A percentile compares a stretch with the other conserved stretches of the same genome.
Conservation (phyloP, 2,797 vertebrate genomes). For the Chloroceryle amazona region DNA sequence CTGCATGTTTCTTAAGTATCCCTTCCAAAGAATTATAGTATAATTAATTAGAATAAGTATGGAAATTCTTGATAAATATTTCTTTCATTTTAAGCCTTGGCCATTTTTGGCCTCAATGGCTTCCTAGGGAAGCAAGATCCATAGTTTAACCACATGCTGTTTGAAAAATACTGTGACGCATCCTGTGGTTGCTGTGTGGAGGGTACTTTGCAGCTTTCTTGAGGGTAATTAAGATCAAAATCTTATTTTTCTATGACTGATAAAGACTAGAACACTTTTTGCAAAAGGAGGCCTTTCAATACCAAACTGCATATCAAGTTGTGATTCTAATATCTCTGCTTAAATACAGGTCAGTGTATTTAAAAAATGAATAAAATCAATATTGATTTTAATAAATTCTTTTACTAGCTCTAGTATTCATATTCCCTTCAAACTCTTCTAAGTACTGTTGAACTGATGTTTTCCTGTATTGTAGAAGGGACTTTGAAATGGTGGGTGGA, state of each 20-base stretch:
- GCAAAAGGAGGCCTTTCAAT: background rate
- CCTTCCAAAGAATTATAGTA: background rate
- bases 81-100: background rate
- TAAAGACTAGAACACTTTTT: background rate
- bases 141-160: background rate
- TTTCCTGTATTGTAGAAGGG: background rate
- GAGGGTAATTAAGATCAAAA: background rate
- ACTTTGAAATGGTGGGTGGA: background rate
- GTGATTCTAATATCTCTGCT: background rate
- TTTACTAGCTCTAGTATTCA: background rate
- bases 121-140: background rate
- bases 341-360: background rate
- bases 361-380: background rate
- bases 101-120: background rate
- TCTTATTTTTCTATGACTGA: background rate
- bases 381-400: background rate
- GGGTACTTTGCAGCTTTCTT: background rate
- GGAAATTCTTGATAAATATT: background rate
- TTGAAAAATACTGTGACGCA: background rate
- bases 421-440: background rate
- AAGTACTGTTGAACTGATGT: background rate
- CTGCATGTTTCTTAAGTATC: background rate
- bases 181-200: background rate
- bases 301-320: background rate
- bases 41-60: background rate